Base-by-base conservation (phyloP, 2,797 vertebrate species). In the Halcyon smyrnensis region DNA sequence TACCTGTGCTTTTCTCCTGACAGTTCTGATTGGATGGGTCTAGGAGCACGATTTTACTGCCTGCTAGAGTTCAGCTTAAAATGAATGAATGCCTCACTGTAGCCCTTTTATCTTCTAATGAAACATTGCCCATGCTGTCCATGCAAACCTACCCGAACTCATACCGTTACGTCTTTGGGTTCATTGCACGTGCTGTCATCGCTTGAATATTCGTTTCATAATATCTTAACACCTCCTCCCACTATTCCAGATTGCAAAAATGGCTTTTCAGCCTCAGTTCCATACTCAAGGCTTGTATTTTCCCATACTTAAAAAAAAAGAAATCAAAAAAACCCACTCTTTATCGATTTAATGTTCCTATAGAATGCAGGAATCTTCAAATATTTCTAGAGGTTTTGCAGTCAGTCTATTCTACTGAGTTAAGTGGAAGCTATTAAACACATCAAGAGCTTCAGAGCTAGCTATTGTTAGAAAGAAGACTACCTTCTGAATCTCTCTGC, bases 401-500 rank as follows among this genome's bases (percentile, higher is more conserved):
- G 87, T 93, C 84, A 86, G 75, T 78, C 70, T 86, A 73, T 93
- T 94, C 76, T 91, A 57, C 69, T 87, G 82, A 89, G 76, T 89
- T 92, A 93, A 91, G 89, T 94, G 91, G 89, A 93, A 96, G 83
- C 83, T 78, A 69, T 95, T 96, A 95, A 91, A 62, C 41, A 89
- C 62, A 92, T 83, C 69, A 93, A 95, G 89, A 92, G 85, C 69
- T 91, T 87, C 82, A 84, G 69, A 90, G 36, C 27, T 27, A 65
- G 65, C 79, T 93, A 84, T 92, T 96, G 76, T 95, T 89, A 88
- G 50, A 89, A 88, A 69, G 63, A 94, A 65, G 79, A 64, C 65
- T 89, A 76, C 48, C 43, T 93, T 91, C 91, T 81, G 82, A 94
- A 92, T 76, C 60, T 39, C 74, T 39, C 74, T 92, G 70, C 69